phyloP scores from a whole-genome alignment of 2,113 vertebrate species.

The Lophotis ruficrista region DNA sequence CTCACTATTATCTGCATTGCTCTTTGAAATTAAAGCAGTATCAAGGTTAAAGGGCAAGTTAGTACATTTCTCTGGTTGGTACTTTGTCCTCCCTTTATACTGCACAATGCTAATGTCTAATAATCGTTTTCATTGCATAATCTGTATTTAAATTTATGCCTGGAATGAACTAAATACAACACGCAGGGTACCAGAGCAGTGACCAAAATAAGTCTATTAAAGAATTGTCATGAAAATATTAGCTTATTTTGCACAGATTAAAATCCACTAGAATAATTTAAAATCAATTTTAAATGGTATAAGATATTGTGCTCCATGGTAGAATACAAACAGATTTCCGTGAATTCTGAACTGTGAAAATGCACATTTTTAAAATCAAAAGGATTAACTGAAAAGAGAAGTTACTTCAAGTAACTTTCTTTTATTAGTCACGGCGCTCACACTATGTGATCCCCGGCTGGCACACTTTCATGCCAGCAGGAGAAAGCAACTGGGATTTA shows the following conservation, averaged over 20 bases:
- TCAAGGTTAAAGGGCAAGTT: background rate
- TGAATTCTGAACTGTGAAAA: background rate
- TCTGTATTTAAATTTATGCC: background rate
- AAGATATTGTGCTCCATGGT: background rate
- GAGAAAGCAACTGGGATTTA: background rate
- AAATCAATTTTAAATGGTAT: background rate
- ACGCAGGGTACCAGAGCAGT: background rate
- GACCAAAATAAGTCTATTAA: background rate
- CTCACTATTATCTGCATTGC: background rate
- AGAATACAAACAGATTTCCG: background rate
- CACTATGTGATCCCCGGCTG: background rate
- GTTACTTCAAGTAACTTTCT: constrained; percentile 26
- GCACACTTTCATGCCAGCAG: background rate
- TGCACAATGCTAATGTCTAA: background rate
- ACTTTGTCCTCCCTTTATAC: background rate
- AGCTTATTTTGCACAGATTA: background rate
- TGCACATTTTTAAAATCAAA: background rate
- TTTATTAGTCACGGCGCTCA: background rate
- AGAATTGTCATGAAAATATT: background rate
- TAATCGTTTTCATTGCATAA: background rate
- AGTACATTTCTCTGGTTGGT: background rate
- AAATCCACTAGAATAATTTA: background rate
- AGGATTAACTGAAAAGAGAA: background rate
- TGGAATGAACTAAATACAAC: background rate
- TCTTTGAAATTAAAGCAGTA: background rate